A percentile compares a stretch with the other conserved stretches of the same genome.
These are phyloP conservation scores for Tetragonula carbonaria DNA, from an alignment of 2,888 invertebrate genomes.

Conservation along the genomic window DNA sequence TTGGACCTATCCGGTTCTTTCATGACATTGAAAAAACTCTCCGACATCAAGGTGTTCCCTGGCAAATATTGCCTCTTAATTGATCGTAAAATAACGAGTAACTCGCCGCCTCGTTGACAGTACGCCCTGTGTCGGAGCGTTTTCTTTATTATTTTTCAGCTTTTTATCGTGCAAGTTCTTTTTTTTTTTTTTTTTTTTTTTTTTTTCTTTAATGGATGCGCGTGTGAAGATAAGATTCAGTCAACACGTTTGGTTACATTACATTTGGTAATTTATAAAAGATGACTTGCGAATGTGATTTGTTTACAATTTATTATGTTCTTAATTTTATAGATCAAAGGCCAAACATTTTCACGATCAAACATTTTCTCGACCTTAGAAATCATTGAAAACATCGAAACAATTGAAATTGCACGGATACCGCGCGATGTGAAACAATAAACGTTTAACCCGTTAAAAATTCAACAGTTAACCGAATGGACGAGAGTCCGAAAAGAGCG, in stretches of 20 bases:
- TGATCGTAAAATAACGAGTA: not conserved
- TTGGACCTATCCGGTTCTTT: not conserved
- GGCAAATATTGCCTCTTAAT: constrained; percentile 13
- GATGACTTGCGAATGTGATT: not conserved
- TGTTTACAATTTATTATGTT: not conserved
- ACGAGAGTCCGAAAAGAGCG: not conserved
- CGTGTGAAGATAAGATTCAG: not conserved
- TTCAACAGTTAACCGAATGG: not conserved
- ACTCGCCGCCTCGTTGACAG: not conserved
- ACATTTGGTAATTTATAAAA: too few species aligned
- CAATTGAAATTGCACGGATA: not conserved
- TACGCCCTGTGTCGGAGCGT: too few species aligned
- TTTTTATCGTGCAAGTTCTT: not conserved
- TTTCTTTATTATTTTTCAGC: not conserved
- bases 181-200: too few species aligned
- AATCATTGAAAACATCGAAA: not conserved
- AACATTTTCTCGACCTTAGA: not conserved
- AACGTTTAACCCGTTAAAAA: not conserved
- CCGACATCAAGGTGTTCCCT: not conserved
- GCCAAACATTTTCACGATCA: not conserved
- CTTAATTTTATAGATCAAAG: not conserved
- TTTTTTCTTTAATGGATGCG: not conserved
- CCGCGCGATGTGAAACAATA: not conserved
- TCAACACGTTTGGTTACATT: not conserved
- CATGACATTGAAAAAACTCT: not conserved